Percentiles rank a stretch among this genome's conserved stretches.
Conservation (phyloP, 2,113 vertebrate genomes). For the Sardina pilchardus region DNA sequence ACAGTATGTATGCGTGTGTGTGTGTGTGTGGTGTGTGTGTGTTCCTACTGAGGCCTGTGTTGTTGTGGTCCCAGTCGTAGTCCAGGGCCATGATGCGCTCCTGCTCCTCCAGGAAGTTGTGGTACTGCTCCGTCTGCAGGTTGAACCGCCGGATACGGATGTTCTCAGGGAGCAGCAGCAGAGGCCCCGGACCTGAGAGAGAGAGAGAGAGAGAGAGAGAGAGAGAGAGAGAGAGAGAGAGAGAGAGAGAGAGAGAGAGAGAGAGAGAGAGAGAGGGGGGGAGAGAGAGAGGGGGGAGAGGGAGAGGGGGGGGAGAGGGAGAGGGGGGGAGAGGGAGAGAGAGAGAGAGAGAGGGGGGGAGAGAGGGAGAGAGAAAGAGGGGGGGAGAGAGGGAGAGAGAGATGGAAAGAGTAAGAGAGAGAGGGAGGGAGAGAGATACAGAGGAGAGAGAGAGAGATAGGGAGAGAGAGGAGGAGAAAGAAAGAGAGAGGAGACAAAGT, state of each 20-base stretch:
- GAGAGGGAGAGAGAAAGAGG: neutral
- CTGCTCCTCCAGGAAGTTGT: constrained; percentile 84
- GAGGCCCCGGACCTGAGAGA: constrained; percentile 75
- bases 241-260: neutral
- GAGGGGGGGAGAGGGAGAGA: neutral
- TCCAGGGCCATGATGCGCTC: constrained; percentile 85
- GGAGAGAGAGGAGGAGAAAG: neutral
- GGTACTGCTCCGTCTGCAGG: constrained; percentile 81
- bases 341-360: neutral
- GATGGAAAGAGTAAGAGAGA: neutral
- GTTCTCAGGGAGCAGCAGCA: constrained; percentile 87
- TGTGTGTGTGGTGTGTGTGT: neutral
- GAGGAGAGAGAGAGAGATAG: neutral
- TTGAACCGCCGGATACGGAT: constrained; percentile 87
- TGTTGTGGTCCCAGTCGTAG: constrained; percentile 91
- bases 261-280: neutral
- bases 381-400: neutral
- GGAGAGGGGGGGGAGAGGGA: neutral
- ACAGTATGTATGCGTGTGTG: neutral
- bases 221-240: neutral
- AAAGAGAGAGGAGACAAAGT: neutral
- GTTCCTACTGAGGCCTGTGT: constrained; percentile 79
- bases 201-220: neutral
- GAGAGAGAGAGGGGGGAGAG: neutral
- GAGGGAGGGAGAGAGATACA: neutral